Conservation (phyloP, 1,140 invertebrate genomes). For the Drosophila fuyamai region DNA sequence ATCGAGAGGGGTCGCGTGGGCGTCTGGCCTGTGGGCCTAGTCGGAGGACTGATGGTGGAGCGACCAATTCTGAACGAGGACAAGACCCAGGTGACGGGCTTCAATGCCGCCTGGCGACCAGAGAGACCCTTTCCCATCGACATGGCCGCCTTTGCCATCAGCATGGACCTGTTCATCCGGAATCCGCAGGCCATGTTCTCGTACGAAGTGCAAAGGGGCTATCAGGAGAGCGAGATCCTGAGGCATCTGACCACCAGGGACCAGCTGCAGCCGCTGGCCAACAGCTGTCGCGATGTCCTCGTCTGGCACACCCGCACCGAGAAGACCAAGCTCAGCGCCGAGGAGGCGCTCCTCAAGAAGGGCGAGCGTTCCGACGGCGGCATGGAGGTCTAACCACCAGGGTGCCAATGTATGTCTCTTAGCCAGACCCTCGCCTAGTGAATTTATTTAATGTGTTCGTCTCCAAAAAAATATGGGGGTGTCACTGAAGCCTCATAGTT, state of each 20-base stretch:
- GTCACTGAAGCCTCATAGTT: constrained; percentile 10
- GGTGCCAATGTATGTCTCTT: not conserved
- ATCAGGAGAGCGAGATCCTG: constrained; percentile 96
- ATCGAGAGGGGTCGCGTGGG: constrained; percentile 91
- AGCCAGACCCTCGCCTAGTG: constrained; percentile 16
- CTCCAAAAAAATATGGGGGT: not conserved
- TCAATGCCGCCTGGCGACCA: constrained; percentile 93
- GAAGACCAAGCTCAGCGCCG: constrained; percentile 90
- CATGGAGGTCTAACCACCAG: constrained; percentile 89
- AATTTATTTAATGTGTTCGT: constrained; percentile 45
- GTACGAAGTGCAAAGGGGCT: constrained; percentile 91
- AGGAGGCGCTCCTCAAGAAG: constrained; percentile 86
- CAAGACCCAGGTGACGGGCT: constrained; percentile 91
- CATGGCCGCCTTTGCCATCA: constrained; percentile 99
- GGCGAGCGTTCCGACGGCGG: constrained; percentile 86
- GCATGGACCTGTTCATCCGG: constrained; percentile 91
- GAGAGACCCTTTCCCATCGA: constrained; percentile 97
- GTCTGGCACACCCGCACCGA: constrained; percentile 99
- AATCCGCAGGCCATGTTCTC: constrained; percentile 93
- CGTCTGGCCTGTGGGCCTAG: constrained; percentile 98
- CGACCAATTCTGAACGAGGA: constrained; percentile 89
- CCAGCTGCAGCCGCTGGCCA: constrained; percentile 95
- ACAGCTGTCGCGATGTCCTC: constrained; percentile 95
- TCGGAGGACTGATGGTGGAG: constrained; percentile 95
- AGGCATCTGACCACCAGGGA: constrained; percentile 91